Percentiles rank a stretch among this genome's conserved stretches.
phyloP scores from a whole-genome alignment of 2,888 invertebrate species.

The Dascillus cervinus region DNA sequence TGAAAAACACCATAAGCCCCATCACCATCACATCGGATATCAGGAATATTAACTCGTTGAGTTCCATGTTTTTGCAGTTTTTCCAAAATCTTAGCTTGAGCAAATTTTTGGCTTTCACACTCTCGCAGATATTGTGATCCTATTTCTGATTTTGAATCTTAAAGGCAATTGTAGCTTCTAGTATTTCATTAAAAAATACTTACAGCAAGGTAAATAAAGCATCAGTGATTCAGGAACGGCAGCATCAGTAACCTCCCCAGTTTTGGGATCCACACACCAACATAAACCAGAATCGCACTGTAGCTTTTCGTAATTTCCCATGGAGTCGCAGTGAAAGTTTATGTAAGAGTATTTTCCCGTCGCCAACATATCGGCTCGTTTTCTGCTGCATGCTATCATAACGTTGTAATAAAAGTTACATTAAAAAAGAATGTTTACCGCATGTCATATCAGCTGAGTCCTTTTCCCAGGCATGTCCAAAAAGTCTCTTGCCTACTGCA shows the following conservation, averaged over 20 bases:
- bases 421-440: slow-evolving; percentile 42
- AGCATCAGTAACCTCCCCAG: slow-evolving; percentile 50
- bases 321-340: slow-evolving; percentile 55
- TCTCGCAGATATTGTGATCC: slow-evolving; percentile 55
- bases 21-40: slow-evolving; percentile 55
- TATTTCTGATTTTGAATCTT: slow-evolving; percentile 42
- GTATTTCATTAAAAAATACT: slow-evolving; percentile 32
- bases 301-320: slow-evolving; percentile 59
- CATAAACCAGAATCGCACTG: slow-evolving; percentile 62
- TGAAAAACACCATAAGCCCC: slow-evolving; percentile 55
- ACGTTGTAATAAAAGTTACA: slow-evolving; percentile 3
- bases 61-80: slow-evolving; percentile 56
- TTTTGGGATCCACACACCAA: slow-evolving; percentile 58
- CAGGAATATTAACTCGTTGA: slow-evolving; percentile 45
- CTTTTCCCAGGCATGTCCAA: slow-evolving; percentile 56
- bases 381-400: slow-evolving; percentile 53
- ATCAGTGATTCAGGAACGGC: slow-evolving; percentile 53
- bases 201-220: slow-evolving; percentile 58
- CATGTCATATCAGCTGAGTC: slow-evolving; percentile 57
- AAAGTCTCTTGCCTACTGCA: slow-evolving; percentile 52
- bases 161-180: slow-evolving; percentile 7
- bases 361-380: slow-evolving; percentile 48
- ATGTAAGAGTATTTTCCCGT: slow-evolving; percentile 35
- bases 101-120: slow-evolving; percentile 58
- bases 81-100: slow-evolving; percentile 44